Evolutionary conservation across 2,113 vertebrate genomes (phyloP).

Genomic region (Lampris incognitus): DNA sequence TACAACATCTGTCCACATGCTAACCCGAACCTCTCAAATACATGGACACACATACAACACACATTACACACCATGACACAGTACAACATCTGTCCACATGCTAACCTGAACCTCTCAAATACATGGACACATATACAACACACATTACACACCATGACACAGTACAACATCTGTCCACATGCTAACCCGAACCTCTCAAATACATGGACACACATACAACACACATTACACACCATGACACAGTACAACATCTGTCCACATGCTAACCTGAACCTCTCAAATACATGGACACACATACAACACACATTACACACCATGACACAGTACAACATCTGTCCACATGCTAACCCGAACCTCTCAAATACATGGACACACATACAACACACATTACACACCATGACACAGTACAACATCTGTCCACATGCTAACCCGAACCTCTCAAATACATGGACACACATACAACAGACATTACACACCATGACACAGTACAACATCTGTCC

Average conservation of each 20-base stretch:
- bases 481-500: not conserved
- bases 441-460: not conserved
- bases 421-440: not conserved
- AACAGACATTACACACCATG: not conserved
- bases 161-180: not conserved
- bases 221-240: conserved; percentile 77
- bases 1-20: not conserved
- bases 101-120: not conserved
- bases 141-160: conserved; percentile 77
- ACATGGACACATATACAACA: not conserved
- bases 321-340: not conserved
- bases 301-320: conserved; percentile 77
- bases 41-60: not conserved
- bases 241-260: not conserved
- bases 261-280: not conserved
- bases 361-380: not conserved
- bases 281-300: not conserved
- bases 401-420: not conserved
- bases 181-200: not conserved
- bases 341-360: not conserved
- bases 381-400: conserved; percentile 77
- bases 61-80: conserved; percentile 77
- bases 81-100: not conserved
- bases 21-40: not conserved
- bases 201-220: not conserved